Evolutionary conservation across 2,888 invertebrate genomes (phyloP).

Genomic region (Pseudeuparius sepicola): DNA sequence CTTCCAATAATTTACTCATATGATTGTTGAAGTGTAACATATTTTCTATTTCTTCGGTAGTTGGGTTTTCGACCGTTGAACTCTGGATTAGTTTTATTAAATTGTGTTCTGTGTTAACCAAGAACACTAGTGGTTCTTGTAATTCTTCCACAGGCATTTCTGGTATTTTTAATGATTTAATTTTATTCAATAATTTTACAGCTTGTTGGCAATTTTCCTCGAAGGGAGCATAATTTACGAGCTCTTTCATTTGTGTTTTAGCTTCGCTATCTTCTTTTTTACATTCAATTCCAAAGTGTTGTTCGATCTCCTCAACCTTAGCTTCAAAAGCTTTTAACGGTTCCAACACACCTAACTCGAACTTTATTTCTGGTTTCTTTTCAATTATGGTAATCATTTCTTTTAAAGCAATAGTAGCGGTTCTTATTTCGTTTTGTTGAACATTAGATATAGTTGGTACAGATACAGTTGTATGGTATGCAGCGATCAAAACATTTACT

Average conservation of each 20-base stretch:
- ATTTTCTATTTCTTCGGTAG: constrained; percentile 13
- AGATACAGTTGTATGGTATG: constrained; percentile 19
- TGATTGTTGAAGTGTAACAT: constrained; percentile 15
- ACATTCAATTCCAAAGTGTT: constrained; percentile 12
- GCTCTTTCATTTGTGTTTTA: constrained; percentile 14
- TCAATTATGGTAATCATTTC: constrained; percentile 19
- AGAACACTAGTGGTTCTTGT: constrained; percentile 21
- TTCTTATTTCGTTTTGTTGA: constrained; percentile 19
- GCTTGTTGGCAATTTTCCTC: constrained; percentile 6
- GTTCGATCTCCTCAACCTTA: constrained; percentile 23
- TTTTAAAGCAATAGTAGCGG: constrained; percentile 20
- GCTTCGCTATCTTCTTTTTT: background rate
- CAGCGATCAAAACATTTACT: too few species aligned
- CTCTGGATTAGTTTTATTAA: constrained; percentile 17
- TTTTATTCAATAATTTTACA: constrained; percentile 3
- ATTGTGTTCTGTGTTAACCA: constrained; percentile 20
- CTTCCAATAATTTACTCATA: constrained; percentile 8
- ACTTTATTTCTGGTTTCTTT: constrained; percentile 8
- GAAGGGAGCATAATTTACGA: constrained; percentile 5
- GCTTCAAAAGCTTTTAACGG: constrained; percentile 25
- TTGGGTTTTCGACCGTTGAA: constrained; percentile 7
- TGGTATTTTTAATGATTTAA: background rate
- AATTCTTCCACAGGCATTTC: constrained; percentile 5
- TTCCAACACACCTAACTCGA: constrained; percentile 14
- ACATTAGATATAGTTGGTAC: constrained; percentile 22